phyloP scores from a whole-genome alignment of 53 echinoderm and acorn worm genomes.

The Patiria pectinifera region DNA sequence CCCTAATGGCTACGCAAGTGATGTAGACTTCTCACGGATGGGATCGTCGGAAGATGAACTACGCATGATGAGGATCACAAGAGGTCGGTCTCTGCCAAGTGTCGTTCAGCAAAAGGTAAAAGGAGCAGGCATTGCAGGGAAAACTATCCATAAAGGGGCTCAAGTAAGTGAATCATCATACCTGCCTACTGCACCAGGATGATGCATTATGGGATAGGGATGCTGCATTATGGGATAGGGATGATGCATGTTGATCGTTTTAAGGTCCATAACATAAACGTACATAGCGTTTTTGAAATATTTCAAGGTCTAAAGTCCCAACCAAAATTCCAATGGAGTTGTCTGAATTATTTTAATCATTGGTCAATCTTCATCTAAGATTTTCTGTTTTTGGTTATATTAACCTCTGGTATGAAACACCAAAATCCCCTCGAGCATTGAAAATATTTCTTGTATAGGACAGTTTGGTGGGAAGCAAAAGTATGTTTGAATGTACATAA shows the following conservation, averaged over 20 bases:
- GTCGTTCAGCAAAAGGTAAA: slow-evolving; percentile 93
- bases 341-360: background rate
- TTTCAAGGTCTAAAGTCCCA: too few species aligned
- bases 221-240: slow-evolving; percentile 3
- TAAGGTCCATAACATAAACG: background rate
- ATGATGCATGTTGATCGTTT: background rate
- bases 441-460: too few species aligned
- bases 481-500: background rate
- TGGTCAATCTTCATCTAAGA: too few species aligned
- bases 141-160: slow-evolving; percentile 12
- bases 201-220: slow-evolving; percentile 58
- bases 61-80: slow-evolving; percentile 85
- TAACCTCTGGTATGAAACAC: too few species aligned
- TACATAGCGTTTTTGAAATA: too few species aligned
- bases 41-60: slow-evolving; percentile 82
- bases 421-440: too few species aligned
- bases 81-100: slow-evolving; percentile 89
- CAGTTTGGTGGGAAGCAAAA: too few species aligned
- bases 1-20: slow-evolving; percentile 88
- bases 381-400: too few species aligned
- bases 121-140: slow-evolving; percentile 23
- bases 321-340: too few species aligned
- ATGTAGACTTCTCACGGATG: slow-evolving; percentile 75
- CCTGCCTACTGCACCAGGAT: slow-evolving; percentile 22
- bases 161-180: slow-evolving; percentile 60